Evolutionary conservation across 2,797 vertebrate species (phyloP).

Genomic region (Ceyx erithaca): DNA sequence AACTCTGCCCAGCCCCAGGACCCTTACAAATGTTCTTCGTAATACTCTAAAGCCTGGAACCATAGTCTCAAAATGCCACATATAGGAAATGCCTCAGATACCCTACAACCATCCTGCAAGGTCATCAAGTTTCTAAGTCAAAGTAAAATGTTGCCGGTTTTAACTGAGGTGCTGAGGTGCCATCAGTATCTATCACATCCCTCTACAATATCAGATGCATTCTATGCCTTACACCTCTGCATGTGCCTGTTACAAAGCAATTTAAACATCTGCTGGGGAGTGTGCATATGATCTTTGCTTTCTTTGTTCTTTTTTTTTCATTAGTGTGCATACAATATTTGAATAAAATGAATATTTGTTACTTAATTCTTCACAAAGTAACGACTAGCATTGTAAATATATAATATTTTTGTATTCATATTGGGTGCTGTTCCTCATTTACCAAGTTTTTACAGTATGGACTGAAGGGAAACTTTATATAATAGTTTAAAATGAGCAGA

Average conservation of each 20-base stretch:
- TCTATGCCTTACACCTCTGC: neutral
- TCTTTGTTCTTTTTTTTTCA: neutral
- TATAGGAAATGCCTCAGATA: neutral
- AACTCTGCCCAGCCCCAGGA: neutral
- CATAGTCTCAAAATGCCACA: neutral
- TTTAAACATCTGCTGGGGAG: neutral
- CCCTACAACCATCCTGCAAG: neutral
- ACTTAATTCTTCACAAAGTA: neutral
- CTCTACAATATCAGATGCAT: neutral
- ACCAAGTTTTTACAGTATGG: neutral
- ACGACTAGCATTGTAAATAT: neutral
- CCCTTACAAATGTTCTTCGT: neutral
- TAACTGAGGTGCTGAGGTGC: neutral
- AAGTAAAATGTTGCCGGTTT: neutral
- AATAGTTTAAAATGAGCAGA: neutral
- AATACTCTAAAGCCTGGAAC: neutral
- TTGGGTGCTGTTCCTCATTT: neutral
- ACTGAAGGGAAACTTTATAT: neutral
- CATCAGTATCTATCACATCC: neutral
- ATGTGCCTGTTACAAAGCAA: accelerated
- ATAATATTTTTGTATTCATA: neutral
- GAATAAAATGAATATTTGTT: neutral
- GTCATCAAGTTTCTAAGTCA: neutral
- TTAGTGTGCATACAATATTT: neutral
- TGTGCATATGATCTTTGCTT: neutral